Conservation (phyloP, 1,140 invertebrate species). For the Babylonia areolata region DNA sequence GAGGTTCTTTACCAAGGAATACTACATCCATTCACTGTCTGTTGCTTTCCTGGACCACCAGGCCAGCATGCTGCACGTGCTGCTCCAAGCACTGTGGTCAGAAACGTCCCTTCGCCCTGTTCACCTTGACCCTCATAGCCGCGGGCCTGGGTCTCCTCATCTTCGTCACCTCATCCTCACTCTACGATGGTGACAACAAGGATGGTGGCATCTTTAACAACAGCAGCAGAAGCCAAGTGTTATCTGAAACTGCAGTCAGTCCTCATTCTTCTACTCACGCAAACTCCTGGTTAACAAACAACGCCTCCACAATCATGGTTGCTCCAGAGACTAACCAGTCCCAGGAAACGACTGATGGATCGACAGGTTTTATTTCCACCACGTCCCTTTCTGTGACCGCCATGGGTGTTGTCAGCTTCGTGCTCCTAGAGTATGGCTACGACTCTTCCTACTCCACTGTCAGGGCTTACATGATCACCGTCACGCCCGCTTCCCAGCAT, state of each 20-base stretch:
- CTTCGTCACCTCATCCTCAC: neutral
- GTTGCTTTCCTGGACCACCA: too few species aligned
- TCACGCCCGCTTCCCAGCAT: slow-evolving; percentile 24
- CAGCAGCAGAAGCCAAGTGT: neutral
- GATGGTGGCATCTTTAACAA: neutral
- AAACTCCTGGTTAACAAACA: too few species aligned
- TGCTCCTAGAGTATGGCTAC: neutral
- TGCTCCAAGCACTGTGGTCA: neutral
- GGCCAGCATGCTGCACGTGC: neutral
- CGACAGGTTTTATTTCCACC: too few species aligned
- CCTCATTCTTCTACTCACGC: too few species aligned
- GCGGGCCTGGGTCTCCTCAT: neutral
- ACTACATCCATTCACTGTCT: too few species aligned
- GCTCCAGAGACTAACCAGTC: too few species aligned
- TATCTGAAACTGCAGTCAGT: too few species aligned
- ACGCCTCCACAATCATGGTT: too few species aligned
- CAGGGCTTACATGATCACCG: slow-evolving; percentile 15
- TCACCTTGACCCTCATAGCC: neutral
- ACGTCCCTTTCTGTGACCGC: neutral
- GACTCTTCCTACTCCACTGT: slow-evolving; percentile 13
- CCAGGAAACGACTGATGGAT: too few species aligned
- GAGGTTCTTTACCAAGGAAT: too few species aligned
- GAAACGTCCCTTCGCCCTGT: slow-evolving; percentile 20
- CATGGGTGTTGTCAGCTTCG: neutral
- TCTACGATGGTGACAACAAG: neutral